Evolutionary conservation across 1,140 invertebrate genomes (phyloP).

Genomic region (Zaprionus camerounensis): DNA sequence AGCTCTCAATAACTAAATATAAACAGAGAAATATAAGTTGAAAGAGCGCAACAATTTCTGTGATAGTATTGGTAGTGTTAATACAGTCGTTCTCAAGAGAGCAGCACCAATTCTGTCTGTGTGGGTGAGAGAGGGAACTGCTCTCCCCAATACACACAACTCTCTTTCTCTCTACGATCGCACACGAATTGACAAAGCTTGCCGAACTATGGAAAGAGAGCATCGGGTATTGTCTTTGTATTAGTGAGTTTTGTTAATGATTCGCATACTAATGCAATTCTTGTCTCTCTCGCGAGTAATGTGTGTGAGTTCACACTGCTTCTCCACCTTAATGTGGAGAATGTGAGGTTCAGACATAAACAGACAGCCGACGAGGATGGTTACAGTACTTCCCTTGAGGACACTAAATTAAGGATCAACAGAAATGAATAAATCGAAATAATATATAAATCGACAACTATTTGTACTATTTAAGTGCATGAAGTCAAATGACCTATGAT

Average conservation of each 20-base stretch:
- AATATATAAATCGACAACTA: background rate
- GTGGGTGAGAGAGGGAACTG: background rate
- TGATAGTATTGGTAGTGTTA: constrained; percentile 1
- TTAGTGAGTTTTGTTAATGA: constrained; percentile 1
- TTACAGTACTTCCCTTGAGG: background rate
- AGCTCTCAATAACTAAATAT: constrained; percentile 6
- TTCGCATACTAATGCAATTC: constrained; percentile 11
- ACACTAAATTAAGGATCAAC: background rate
- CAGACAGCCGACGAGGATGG: background rate
- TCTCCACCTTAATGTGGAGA: background rate
- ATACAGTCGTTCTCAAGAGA: background rate
- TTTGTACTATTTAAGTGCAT: background rate
- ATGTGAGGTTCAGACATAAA: background rate
- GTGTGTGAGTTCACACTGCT: background rate
- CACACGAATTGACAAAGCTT: background rate
- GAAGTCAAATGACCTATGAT: background rate
- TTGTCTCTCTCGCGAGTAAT: background rate
- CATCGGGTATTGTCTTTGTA: background rate
- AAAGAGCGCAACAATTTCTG: constrained; percentile 6
- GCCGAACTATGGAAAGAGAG: constrained; percentile 10
- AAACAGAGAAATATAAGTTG: background rate
- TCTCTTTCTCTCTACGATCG: background rate
- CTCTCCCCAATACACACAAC: background rate
- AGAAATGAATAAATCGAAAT: background rate
- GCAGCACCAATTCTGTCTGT: background rate